Percentiles rank a stretch among this genome's conserved stretches.
These are phyloP conservation scores for Acleris holmiana DNA, from an alignment of 2,888 invertebrate species.

Conservation along the genomic window DNA sequence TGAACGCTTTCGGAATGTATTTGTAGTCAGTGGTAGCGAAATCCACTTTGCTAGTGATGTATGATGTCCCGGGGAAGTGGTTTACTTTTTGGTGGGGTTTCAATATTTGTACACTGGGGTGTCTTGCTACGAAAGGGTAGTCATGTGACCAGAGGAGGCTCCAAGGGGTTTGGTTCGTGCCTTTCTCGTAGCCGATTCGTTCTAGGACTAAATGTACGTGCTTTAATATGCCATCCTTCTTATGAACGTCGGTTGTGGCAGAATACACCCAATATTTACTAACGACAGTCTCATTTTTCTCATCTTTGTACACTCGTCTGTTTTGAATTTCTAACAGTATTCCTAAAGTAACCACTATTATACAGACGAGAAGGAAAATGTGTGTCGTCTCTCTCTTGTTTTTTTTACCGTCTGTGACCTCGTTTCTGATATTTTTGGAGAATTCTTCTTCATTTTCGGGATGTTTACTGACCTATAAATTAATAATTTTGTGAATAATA, in stretches of 20 bases:
- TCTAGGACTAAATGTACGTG: slow-evolving; percentile 93
- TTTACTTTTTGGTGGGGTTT: slow-evolving; percentile 92
- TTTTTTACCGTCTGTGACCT: slow-evolving; percentile 26
- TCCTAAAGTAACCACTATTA: slow-evolving; percentile 65
- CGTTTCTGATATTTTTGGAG: slow-evolving; percentile 38
- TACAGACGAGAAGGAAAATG: slow-evolving; percentile 64
- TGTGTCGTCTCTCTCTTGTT: slow-evolving; percentile 48
- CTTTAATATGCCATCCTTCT: slow-evolving; percentile 87
- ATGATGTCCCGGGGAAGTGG: slow-evolving; percentile 97
- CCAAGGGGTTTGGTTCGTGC: slow-evolving; percentile 87
- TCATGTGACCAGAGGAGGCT: slow-evolving; percentile 97
- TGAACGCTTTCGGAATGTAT: slow-evolving; percentile 95
- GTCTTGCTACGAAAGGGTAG: slow-evolving; percentile 90
- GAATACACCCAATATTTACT: slow-evolving; percentile 85
- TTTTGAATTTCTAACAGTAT: slow-evolving; percentile 64
- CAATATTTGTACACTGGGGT: slow-evolving; percentile 81
- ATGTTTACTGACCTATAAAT: slow-evolving; percentile 34
- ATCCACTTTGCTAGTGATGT: slow-evolving; percentile 95
- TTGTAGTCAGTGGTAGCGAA: slow-evolving; percentile 91
- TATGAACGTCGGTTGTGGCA: slow-evolving; percentile 79
- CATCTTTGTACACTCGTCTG: slow-evolving; percentile 47
- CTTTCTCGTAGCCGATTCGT: slow-evolving; percentile 88
- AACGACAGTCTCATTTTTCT: slow-evolving; percentile 44
- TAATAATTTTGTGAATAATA: slow-evolving; percentile 11
- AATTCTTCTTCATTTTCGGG: slow-evolving; percentile 41